A percentile compares a stretch with the other conserved stretches of the same genome.
Conservation (phyloP, 2,113 vertebrate genomes). For the Sitta europaea region DNA sequence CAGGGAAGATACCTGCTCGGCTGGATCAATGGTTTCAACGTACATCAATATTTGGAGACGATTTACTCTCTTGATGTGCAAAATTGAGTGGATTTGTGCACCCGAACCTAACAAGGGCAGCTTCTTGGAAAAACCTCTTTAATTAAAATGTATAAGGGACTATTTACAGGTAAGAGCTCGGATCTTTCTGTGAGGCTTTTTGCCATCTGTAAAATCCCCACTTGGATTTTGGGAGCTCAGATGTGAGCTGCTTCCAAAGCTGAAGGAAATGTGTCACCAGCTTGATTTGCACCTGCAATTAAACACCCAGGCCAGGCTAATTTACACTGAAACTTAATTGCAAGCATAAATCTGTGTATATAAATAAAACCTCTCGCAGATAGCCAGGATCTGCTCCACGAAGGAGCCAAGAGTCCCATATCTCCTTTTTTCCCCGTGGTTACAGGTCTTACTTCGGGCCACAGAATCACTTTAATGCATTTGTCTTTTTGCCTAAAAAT, state of each 20-base stretch:
- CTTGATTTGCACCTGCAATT: conserved; percentile 55
- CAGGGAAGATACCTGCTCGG: neutral
- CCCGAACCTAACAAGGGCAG: neutral
- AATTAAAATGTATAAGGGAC: neutral
- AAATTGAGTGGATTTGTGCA: neutral
- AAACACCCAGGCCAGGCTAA: neutral
- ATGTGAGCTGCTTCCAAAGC: neutral
- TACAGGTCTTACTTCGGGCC: neutral
- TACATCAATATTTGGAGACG: neutral
- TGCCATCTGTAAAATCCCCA: neutral
- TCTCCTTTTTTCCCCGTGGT: neutral
- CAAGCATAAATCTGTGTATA: conserved; percentile 17
- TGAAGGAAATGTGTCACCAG: neutral
- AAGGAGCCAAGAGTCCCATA: neutral
- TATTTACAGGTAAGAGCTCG: neutral
- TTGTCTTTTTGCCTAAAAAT: neutral
- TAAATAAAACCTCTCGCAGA: conserved; percentile 6
- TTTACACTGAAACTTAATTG: conserved; percentile 50
- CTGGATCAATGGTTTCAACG: neutral
- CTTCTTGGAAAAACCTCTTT: neutral
- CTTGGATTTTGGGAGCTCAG: neutral
- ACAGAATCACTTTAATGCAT: neutral
- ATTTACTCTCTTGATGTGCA: conserved; percentile 1
- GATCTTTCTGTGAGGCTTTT: neutral
- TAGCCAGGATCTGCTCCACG: neutral